phyloP scores from a whole-genome alignment of 1,140 invertebrate genomes.

The Caenorhabditis tropicalis region DNA sequence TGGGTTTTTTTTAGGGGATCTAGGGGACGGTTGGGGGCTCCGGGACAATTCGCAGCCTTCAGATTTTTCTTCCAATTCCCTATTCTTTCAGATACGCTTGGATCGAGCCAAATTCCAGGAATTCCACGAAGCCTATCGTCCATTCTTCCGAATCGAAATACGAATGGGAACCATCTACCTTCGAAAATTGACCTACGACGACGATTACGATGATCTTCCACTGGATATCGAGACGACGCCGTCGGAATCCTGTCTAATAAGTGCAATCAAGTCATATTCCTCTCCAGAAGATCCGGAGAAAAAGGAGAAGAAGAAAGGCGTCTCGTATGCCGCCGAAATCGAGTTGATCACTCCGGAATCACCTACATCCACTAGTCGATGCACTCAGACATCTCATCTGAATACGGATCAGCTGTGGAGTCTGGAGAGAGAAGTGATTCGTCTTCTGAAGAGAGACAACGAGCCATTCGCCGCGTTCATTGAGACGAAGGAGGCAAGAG shows the following conservation, averaged over 20 bases:
- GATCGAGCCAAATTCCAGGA: conserved; percentile 2
- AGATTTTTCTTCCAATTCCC: not conserved
- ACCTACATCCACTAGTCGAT: not conserved
- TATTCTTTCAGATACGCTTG: not conserved
- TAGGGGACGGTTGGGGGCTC: too few relatives aligned
- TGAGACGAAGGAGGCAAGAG: not conserved
- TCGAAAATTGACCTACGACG: not conserved
- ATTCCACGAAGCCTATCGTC: not conserved
- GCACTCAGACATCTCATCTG: not conserved
- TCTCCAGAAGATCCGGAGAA: not conserved
- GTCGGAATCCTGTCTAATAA: not conserved
- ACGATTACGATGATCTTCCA: not conserved
- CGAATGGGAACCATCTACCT: conserved; percentile 13
- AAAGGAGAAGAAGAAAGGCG: not conserved
- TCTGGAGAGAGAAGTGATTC: not conserved
- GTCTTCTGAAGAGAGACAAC: not conserved
- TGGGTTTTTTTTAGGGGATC: not conserved
- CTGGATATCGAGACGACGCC: not conserved
- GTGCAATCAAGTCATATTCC: not conserved
- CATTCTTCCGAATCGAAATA: conserved; percentile 17
- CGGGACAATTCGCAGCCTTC: too few relatives aligned
- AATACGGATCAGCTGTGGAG: not conserved
- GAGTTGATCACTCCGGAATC: not conserved
- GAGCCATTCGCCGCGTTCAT: not conserved
- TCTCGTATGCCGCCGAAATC: not conserved